Base-by-base conservation (phyloP, 2,797 vertebrate genomes). In the Enteromius thamalakanensis region DNA sequence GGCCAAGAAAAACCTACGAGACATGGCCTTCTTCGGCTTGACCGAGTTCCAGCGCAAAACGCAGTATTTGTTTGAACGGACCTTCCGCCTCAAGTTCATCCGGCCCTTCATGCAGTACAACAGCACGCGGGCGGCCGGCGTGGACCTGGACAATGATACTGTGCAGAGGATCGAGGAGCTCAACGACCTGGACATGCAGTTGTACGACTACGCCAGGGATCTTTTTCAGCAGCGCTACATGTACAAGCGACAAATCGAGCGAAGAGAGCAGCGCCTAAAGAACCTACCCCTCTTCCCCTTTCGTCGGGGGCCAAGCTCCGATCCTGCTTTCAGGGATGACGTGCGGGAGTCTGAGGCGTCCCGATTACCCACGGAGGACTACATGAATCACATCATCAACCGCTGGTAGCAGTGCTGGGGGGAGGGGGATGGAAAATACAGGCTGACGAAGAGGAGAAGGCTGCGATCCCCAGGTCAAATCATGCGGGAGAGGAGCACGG, bases 311-410 rank as follows among this genome's bases (percentile, higher is more conserved):
- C 90, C 0, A 89, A 94, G 94, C 89, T 94, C 91, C 90, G 95
- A 95, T 9, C 90, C 89, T 91, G 9, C 92, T 92, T 85, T 82
- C 34, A 80, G 85, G 86, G 89, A 89, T 84, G 78, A 92, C 83
- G 81, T 84, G 62, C 83, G 83, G 4, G 51, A 89, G 90, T 92
- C 0, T 0, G 97, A 98, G 81, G 96, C 94, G 62, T 96, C 96
- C 10, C 95, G 97, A 21, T 95, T 96, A 91, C 97, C 97, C 91
- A 99, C 98, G 0, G 97, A 99, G 94, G 98, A 99, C 96, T 99
- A 99, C 95, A 97, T 99, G 96, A 99, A 97, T 96, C 98, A 99
- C 96, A 99, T 99, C 90, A 95, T 99, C 88, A 97, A 98, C 92
- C 98, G 97, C 92, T 99, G 98, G 98, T 99, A 99, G 97, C 94